These are phyloP conservation scores for Homarus gammarus DNA, from an alignment of 2,888 invertebrate genomes.

Conservation along the genomic window DNA sequence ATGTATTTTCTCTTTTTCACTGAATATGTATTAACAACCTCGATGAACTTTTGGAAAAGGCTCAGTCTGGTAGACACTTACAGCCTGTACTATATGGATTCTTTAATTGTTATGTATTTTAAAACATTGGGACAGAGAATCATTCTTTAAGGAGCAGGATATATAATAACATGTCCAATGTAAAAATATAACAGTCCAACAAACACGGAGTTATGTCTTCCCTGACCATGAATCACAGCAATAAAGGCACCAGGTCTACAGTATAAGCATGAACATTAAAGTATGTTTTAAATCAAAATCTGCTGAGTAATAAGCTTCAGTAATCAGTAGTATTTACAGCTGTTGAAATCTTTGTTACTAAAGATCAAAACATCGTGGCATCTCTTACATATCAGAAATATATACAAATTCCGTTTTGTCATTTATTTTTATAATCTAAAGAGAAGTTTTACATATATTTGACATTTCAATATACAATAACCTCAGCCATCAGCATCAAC, in stretches of 20 bases:
- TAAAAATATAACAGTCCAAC: conserved; percentile 6
- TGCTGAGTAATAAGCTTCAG: too few relatives aligned
- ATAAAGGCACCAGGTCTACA: conserved; percentile 36
- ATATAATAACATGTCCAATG: not conserved
- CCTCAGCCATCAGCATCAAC: not conserved
- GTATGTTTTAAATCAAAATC: not conserved
- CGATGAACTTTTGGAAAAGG: not conserved
- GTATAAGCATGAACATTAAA: not conserved
- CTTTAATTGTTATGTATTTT: too few relatives aligned
- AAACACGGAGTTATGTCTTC: conserved; percentile 25
- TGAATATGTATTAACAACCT: not conserved
- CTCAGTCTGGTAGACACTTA: not conserved
- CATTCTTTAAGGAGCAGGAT: not conserved
- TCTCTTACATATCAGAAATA: too few relatives aligned
- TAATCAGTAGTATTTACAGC: too few relatives aligned
- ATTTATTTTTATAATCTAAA: too few relatives aligned
- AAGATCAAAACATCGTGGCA: too few relatives aligned
- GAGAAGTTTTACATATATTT: too few relatives aligned
- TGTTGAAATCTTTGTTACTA: too few relatives aligned
- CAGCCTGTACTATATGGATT: too few relatives aligned
- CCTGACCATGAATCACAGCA: conserved; percentile 43
- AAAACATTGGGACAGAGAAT: too few relatives aligned
- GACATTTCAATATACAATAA: too few relatives aligned
- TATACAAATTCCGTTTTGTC: too few relatives aligned
- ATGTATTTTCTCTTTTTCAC: not conserved